phyloP scores from a whole-genome alignment of 2,888 invertebrate species.

The Alsophila aescularia region DNA sequence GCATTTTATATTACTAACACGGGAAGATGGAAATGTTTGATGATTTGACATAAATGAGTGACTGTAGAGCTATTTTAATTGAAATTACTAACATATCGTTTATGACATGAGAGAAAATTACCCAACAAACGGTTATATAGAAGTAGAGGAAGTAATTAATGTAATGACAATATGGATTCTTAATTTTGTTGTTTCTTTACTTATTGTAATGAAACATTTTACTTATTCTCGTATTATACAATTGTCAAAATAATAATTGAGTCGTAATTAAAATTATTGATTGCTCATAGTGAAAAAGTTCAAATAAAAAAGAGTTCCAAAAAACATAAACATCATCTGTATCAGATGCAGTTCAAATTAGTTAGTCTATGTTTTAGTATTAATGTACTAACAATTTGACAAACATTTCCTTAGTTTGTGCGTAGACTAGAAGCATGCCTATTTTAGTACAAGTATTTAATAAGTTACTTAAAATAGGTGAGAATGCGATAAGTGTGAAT shows the following conservation, averaged over 20 bases:
- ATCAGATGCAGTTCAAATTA: conserved; percentile 82
- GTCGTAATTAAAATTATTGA: conserved; percentile 43
- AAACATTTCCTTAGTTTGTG: conserved; percentile 64
- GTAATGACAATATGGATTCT: conserved; percentile 34
- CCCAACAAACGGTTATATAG: conserved; percentile 24
- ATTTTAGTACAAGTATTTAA: conserved; percentile 82
- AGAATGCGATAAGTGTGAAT: conserved; percentile 66
- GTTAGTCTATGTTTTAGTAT: conserved; percentile 64
- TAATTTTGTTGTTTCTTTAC: conserved; percentile 25
- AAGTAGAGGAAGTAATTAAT: conserved; percentile 31
- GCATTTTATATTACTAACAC: conserved; percentile 59
- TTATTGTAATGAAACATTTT: conserved; percentile 16
- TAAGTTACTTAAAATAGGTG: conserved; percentile 70
- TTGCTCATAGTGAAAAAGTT: conserved; percentile 70
- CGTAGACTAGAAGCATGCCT: conserved; percentile 76
- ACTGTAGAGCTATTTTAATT: conserved; percentile 41
- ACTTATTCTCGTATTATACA: conserved; percentile 9
- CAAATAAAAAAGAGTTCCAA: conserved; percentile 62
- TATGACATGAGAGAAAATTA: conserved; percentile 30
- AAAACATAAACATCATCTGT: conserved; percentile 71
- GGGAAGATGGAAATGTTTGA: conserved; percentile 40
- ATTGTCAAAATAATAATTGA: conserved; percentile 19
- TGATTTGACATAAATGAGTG: conserved; percentile 40
- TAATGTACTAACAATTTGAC: conserved; percentile 73
- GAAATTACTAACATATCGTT: conserved; percentile 54